phyloP scores from a whole-genome alignment of 2,113 vertebrate genomes.

The western clawed frog (Xenopus tropicalis) region UCB_Xtro_10.0 CM004450.2:67686501-67687000 shows the following conservation, averaged over 20 bases:
- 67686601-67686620: constrained; percentile 67
- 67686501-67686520: constrained; percentile 45
- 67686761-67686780: constrained; percentile 36
- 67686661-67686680: constrained; percentile 60
- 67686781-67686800: constrained; percentile 7
- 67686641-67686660: constrained; percentile 71
- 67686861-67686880: constrained; percentile 22
- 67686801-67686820: constrained; percentile 16
- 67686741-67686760: constrained; percentile 47
- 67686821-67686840: constrained; percentile 25
- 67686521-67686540: constrained; percentile 60
- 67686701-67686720: constrained; percentile 52
- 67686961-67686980: too few species aligned
- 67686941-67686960: too few species aligned
- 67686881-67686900: constrained; percentile 25
- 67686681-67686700: constrained; percentile 57
- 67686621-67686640: constrained; percentile 70
- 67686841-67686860: constrained; percentile 32
- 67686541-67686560: constrained; percentile 55
- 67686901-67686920: neutral
- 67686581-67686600: constrained; percentile 65
- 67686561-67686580: constrained; percentile 56
- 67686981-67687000: too few species aligned
- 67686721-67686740: constrained; percentile 52
- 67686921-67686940: neutral